These are phyloP conservation scores for Bradypodion ventrale DNA, from an alignment of 2,797 vertebrate species.

Conservation along the genomic window DNA sequence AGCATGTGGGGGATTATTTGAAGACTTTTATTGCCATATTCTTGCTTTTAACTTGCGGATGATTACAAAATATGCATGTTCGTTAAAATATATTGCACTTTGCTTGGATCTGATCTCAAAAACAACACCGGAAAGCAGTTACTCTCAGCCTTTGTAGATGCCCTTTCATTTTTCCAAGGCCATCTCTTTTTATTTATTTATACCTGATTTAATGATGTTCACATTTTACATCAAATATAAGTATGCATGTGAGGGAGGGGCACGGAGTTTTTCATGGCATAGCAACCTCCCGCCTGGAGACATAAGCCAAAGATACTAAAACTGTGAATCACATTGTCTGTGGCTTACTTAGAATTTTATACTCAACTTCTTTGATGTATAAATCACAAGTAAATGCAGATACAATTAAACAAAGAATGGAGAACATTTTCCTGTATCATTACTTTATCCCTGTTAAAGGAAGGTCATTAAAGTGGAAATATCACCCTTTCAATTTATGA, in stretches of 20 bases:
- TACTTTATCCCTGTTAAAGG: slow-evolving; percentile 52
- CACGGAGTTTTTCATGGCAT: slow-evolving; percentile 29
- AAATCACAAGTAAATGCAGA: slow-evolving; percentile 53
- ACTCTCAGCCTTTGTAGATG: slow-evolving; percentile 40
- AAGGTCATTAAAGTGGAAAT: slow-evolving; percentile 66
- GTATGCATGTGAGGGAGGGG: slow-evolving; percentile 8
- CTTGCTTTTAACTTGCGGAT: slow-evolving; percentile 67
- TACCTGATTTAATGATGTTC: slow-evolving; percentile 42
- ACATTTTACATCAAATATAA: slow-evolving; percentile 58
- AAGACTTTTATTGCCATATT: slow-evolving; percentile 65
- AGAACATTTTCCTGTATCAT: neutral
- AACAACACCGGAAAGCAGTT: slow-evolving; percentile 7
- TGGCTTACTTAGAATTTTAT: slow-evolving; percentile 32
- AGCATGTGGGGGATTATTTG: slow-evolving; percentile 65
- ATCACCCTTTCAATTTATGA: slow-evolving; percentile 70
- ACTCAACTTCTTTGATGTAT: slow-evolving; percentile 51
- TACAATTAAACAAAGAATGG: slow-evolving; percentile 51
- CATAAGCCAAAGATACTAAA: slow-evolving; percentile 19
- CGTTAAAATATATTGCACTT: slow-evolving; percentile 61
- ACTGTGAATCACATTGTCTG: slow-evolving; percentile 11
- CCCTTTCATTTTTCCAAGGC: slow-evolving; percentile 47
- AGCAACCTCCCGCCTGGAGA: slow-evolving; percentile 21
- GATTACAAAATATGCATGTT: slow-evolving; percentile 61
- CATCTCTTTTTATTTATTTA: slow-evolving; percentile 43
- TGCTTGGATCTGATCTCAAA: slow-evolving; percentile 44